Conservation (phyloP, 2,113 vertebrate genomes). For the Scophthalmus maximus region DNA sequence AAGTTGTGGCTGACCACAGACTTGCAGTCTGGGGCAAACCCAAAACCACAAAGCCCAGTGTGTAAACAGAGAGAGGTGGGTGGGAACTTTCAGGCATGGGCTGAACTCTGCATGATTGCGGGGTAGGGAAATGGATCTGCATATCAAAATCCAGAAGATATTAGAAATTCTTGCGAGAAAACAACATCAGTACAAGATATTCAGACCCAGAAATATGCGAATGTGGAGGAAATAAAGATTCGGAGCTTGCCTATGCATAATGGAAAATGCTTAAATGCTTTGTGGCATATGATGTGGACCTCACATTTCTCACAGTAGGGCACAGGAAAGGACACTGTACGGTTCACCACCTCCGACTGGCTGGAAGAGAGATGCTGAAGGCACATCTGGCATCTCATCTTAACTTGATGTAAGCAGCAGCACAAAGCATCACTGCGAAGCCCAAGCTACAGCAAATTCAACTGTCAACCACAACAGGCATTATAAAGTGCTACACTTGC, state of each 20-base stretch:
- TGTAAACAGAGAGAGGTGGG: conserved; percentile 38
- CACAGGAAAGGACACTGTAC: background rate
- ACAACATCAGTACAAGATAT: conserved; percentile 19
- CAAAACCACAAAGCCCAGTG: conserved; percentile 66
- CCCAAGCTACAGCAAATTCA: conserved; percentile 27
- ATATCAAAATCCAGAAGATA: conserved; percentile 15
- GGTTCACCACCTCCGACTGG: conserved; percentile 20
- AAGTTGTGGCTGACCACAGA: conserved; percentile 70
- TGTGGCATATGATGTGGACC: background rate
- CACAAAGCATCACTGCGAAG: conserved; percentile 30
- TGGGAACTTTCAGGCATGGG: conserved; percentile 20
- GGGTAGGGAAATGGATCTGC: conserved; percentile 26
- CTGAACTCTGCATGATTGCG: conserved; percentile 34
- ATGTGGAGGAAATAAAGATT: conserved; percentile 10
- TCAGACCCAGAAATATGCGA: background rate
- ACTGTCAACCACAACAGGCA: conserved; percentile 46
- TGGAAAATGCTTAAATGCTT: too few species aligned
- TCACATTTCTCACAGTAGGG: background rate
- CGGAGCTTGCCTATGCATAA: background rate
- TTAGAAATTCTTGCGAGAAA: conserved; percentile 19
- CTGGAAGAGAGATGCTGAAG: conserved; percentile 13
- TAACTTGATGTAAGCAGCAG: conserved; percentile 19
- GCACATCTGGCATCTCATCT: conserved; percentile 37
- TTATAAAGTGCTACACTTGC: conserved; percentile 38
- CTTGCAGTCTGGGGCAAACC: conserved; percentile 61